A percentile compares a stretch with the other conserved stretches of the same genome.
Conservation (phyloP, 2,888 invertebrate genomes). For the Hypolimnas misippus region DNA sequence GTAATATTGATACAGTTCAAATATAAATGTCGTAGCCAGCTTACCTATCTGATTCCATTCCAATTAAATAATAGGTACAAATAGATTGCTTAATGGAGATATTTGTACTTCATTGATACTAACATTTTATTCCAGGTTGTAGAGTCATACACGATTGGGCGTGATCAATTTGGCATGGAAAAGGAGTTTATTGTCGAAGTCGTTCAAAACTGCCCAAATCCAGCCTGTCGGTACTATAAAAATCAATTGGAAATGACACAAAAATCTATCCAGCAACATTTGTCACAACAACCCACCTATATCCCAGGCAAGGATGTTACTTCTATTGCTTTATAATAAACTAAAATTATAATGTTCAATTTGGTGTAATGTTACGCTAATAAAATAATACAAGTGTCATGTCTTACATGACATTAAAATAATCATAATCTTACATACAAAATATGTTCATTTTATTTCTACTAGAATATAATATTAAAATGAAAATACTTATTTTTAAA, state of each 20-base stretch:
- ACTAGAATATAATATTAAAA: too few species aligned
- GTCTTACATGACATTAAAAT: too few species aligned
- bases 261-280: slow-evolving; percentile 87
- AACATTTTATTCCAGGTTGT: slow-evolving; percentile 82
- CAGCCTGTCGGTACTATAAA: slow-evolving; percentile 94
- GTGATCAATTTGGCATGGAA: slow-evolving; percentile 94
- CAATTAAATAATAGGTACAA: too few species aligned
- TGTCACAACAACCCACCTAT: slow-evolving; percentile 83
- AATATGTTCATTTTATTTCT: too few species aligned
- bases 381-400: too few species aligned
- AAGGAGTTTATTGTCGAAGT: slow-evolving; percentile 95
- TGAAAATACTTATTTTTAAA: too few species aligned
- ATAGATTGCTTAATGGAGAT: too few species aligned
- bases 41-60: too few species aligned
- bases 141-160: slow-evolving; percentile 93
- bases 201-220: slow-evolving; percentile 94
- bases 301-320: slow-evolving; percentile 68
- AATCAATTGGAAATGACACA: slow-evolving; percentile 90
- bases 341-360: background rate
- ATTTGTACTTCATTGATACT: background rate
- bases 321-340: background rate
- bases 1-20: too few species aligned
- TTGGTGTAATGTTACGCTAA: too few species aligned
- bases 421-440: too few species aligned
- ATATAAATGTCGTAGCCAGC: too few species aligned